Evolutionary conservation across 2,113 vertebrate genomes (phyloP).

Genomic region (Anguilla rostrata): DNA sequence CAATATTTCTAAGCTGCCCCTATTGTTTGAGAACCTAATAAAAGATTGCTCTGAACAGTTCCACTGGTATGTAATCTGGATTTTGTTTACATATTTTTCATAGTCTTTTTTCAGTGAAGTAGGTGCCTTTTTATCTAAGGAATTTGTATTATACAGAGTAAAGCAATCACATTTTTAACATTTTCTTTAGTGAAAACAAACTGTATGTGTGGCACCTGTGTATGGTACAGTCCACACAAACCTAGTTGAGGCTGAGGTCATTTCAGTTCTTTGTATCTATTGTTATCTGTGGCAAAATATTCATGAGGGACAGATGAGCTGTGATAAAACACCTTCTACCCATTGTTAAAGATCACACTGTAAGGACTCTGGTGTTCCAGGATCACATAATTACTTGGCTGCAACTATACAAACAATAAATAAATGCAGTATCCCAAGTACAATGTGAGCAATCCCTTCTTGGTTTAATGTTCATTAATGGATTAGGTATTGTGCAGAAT

Average conservation of each 20-base stretch:
- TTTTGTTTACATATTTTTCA: no score
- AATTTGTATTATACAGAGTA: neutral
- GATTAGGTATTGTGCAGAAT: no score
- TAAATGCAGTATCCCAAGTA: neutral
- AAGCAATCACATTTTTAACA: neutral
- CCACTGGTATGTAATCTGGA: no score
- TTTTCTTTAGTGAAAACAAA: neutral
- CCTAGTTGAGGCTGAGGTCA: no score
- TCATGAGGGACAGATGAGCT: constrained; percentile 2
- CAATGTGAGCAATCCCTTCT: neutral
- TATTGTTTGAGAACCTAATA: neutral
- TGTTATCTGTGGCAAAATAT: constrained; percentile 31
- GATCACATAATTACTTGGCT: no score
- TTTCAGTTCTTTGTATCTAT: neutral
- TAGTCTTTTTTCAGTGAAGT: neutral
- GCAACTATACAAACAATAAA: no score
- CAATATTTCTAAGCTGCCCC: neutral
- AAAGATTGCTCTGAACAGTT: no score
- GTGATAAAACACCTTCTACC: neutral
- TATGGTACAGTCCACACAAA: no score
- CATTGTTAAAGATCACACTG: neutral
- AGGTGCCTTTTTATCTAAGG: neutral
- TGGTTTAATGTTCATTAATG: neutral
- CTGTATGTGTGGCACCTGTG: neutral
- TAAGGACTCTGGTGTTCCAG: no score